Evolutionary conservation across 2,113 vertebrate genomes (phyloP).

Genomic region (Pogonocichla stellata): DNA sequence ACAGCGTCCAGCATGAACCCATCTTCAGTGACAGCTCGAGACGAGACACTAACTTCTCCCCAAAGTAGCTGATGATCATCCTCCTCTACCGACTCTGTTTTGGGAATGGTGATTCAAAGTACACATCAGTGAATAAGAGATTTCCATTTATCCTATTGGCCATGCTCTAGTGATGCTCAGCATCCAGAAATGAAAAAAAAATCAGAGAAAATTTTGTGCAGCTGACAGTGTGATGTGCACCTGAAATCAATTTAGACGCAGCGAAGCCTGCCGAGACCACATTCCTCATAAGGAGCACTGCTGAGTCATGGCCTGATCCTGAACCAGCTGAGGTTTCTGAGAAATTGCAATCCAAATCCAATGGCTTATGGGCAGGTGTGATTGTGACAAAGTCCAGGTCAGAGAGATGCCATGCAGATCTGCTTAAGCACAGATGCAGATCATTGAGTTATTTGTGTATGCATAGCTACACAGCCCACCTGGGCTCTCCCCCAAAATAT

Average conservation of each 20-base stretch:
- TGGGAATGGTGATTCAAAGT: not conserved
- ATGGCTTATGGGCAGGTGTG: not conserved
- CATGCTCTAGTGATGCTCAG: not conserved
- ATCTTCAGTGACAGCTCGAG: not conserved
- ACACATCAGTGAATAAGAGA: not conserved
- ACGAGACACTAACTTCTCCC: not conserved
- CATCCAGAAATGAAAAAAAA: constrained; percentile 17
- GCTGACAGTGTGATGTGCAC: not conserved
- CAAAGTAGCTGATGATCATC: not conserved
- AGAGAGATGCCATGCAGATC: not conserved
- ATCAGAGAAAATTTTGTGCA: not conserved
- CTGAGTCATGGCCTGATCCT: constrained; percentile 18
- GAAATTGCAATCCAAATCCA: not conserved
- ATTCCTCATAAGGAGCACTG: not conserved
- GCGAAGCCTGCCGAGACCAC: not conserved
- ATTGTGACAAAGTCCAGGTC: not conserved
- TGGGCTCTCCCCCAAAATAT: not conserved
- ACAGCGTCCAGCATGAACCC: constrained; percentile 8
- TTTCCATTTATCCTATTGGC: constrained; percentile 4
- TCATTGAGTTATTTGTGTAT: not conserved
- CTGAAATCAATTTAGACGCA: constrained; percentile 47
- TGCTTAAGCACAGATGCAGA: not conserved
- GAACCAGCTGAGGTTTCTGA: not conserved
- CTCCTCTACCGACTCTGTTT: not conserved
- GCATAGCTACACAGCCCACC: not conserved